Evolutionary conservation across 2,113 vertebrate species (phyloP).

Genomic region (Apteryx mantelli): DNA sequence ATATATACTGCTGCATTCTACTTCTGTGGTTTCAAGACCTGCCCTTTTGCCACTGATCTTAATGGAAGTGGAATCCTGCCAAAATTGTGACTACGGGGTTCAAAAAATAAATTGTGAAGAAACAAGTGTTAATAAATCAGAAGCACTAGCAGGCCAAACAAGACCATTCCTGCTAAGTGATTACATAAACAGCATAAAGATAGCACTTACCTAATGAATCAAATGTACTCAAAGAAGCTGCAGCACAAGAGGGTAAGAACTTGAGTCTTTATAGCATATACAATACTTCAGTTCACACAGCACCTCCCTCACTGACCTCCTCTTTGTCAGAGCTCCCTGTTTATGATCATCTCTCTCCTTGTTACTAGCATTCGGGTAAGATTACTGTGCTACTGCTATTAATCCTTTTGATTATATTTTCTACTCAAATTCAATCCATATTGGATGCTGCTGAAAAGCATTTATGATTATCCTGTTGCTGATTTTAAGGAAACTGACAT

Average conservation of each 20-base stretch:
- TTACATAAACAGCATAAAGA: conserved; percentile 8
- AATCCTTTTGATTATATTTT: neutral
- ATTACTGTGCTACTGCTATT: neutral
- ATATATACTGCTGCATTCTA: neutral
- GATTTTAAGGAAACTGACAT: neutral
- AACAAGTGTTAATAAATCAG: conserved; percentile 14
- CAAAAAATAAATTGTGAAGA: neutral
- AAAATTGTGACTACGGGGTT: neutral
- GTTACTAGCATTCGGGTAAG: neutral
- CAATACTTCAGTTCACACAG: neutral
- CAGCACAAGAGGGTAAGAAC: neutral
- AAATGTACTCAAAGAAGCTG: neutral
- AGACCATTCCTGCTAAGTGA: neutral
- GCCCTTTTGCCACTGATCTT: conserved; percentile 22
- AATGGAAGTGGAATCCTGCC: conserved; percentile 44
- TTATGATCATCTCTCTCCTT: neutral
- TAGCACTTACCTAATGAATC: neutral
- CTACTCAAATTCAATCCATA: neutral
- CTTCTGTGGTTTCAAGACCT: neutral
- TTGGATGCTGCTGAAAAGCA: neutral
- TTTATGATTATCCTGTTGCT: neutral
- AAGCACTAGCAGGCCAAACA: neutral
- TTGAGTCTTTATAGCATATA: neutral
- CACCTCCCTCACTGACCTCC: neutral
- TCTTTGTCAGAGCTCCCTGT: neutral